Base-by-base conservation (phyloP, 2,113 vertebrate genomes). In the Plotosus lineatus region DNA sequence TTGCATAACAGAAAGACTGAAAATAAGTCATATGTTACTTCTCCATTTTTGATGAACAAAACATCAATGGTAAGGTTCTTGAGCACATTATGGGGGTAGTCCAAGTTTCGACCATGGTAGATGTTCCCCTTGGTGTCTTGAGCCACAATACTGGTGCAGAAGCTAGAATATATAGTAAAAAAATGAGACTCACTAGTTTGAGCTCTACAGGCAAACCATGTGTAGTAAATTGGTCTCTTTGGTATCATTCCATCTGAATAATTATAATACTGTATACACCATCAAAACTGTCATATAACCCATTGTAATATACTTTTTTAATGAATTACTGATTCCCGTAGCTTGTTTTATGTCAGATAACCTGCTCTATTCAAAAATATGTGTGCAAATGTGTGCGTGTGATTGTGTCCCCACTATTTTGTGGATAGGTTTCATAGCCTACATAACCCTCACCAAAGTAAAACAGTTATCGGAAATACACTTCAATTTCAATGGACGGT, bases 101-200 rank as follows among this genome's bases (percentile, higher is more conserved):
- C 98, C 73, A 99, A 87, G 85, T 99, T 99, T 82, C 96, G 94
- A 21, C 96, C 97, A 0, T 99, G 98, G 86, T 95, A 97, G 60
- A 99, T 86, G 44, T 90, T 90, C 21, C 98, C 97, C 48, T 85
- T 89, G 77, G 80, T 88, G 86, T 98, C 96, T 86, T 99, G 96
- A 82, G 95, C 93, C 0, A 99, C 87, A 23, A 99, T 94, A 81
- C 98, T 98, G 0, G 95, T 98, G 86, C 97, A 99, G 88, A 96
- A 98, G 75, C 98, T 99, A 80, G 8, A 53, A 83, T 0, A 72
- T 7, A 55, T 71, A 1, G 5, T 28, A 36, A 65, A 78, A 83
- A 46, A 28, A 81, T 1, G 6, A 19, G 14, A 44, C 19, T 46
- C 14, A 40, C 7, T 9, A 15, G 7, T 58, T 11, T 31, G 56